phyloP scores from a whole-genome alignment of 1,140 invertebrate genomes.

The Atopsyche davidsoni region DNA sequence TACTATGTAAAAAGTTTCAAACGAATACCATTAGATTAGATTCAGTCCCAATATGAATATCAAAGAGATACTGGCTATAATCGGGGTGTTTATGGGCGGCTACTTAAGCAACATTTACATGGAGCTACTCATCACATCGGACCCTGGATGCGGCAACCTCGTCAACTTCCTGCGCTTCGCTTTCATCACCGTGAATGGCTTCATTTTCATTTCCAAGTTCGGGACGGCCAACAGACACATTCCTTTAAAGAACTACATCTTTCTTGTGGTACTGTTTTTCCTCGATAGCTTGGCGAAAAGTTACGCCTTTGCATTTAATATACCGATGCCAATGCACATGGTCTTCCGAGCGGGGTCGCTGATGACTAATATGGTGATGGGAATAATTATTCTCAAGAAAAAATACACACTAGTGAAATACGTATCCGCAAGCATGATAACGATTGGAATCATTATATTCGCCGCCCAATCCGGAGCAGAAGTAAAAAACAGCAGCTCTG shows the following conservation, averaged over 20 bases:
- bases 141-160: slow-evolving; percentile 87
- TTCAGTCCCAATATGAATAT: slow-evolving; percentile 54
- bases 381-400: slow-evolving; percentile 83
- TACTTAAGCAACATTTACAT: slow-evolving; percentile 87
- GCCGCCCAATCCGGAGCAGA: slow-evolving; percentile 81
- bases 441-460: slow-evolving; percentile 83
- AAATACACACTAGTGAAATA: slow-evolving; percentile 83
- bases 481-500: slow-evolving; percentile 48
- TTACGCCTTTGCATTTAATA: slow-evolving; percentile 94
- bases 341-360: slow-evolving; percentile 96
- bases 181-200: slow-evolving; percentile 87
- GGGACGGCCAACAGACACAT: slow-evolving; percentile 69
- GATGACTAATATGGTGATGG: slow-evolving; percentile 95
- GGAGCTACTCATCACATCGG: slow-evolving; percentile 79
- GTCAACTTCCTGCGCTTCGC: slow-evolving; percentile 92
- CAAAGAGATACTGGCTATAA: slow-evolving; percentile 61
- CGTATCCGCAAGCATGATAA: slow-evolving; percentile 88
- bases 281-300: slow-evolving; percentile 91
- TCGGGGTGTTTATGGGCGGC: slow-evolving; percentile 82
- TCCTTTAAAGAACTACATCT: slow-evolving; percentile 73
- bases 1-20: no score
- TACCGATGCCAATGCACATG: slow-evolving; percentile 97
- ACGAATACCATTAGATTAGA: no score
- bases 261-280: slow-evolving; percentile 88
- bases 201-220: slow-evolving; percentile 82